These are phyloP conservation scores for Melipona bicolor DNA, from an alignment of 2,888 invertebrate species.

Conservation along the genomic window DNA sequence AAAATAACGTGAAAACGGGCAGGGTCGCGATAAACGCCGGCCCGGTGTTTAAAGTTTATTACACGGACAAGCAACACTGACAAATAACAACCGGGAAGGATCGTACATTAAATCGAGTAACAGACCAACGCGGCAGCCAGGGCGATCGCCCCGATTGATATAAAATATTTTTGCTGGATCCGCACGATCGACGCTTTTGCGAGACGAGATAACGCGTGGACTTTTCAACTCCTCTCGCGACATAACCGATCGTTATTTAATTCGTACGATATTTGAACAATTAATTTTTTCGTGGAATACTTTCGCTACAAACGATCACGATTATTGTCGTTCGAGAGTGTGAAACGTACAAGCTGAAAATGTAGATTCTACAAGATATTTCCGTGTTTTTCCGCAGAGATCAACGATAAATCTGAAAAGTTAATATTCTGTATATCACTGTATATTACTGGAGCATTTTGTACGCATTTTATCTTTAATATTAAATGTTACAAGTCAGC, in stretches of 20 bases:
- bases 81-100: conserved; percentile 43
- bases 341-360: background rate
- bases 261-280: no score
- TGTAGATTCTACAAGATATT: no score
- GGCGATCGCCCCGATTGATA: conserved; percentile 1
- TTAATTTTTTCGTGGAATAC: no score
- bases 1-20: conserved; percentile 44
- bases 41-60: conserved; percentile 45
- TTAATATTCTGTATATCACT: background rate
- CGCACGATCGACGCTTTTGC: background rate
- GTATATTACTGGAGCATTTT: no score
- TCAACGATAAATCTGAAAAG: no score
- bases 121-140: background rate
- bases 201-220: conserved; percentile 16
- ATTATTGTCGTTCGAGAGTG: no score
- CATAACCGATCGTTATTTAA: no score
- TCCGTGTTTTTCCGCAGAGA: no score
- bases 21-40: conserved; percentile 40
- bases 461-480: no score
- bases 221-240: conserved; percentile 1
- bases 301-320: no score
- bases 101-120: conserved; percentile 23
- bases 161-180: conserved; percentile 13
- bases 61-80: conserved; percentile 38
- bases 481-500: no score